Evolutionary conservation across 2,888 invertebrate genomes (phyloP), one percentile per base, ranked within the genome.

Genomic region (Agrotis clavis): DNA sequence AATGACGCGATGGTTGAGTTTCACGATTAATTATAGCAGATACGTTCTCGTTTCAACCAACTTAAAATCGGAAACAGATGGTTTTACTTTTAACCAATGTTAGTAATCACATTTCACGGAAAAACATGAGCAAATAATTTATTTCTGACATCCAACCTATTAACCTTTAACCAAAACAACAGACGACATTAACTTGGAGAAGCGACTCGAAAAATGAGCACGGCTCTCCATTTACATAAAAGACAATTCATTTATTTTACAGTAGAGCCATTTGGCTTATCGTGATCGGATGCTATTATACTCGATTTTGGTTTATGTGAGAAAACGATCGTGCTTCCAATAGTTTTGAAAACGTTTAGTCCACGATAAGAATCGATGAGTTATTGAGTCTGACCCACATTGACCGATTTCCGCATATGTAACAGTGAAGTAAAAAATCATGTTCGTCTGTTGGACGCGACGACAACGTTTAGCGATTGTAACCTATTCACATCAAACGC

Each of bases 401-500:
- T 81, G 76, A 64, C 70, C 72, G 78, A 82, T 92, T 93, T 93
- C 91, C 90, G 91, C 84, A 84, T 89, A 89, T 89, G 90, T 88
- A 90, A 90, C 86, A 88, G 80, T 84, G 84, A 48, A 77, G 81
- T 71, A 73, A 90, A 89, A 90, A 90, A 87, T 74, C 87, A 66
- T 78, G 80, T 78, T 77, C 62, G 88, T 88, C 84, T 85, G 87
- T 87, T 85, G 57, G 57, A 57, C 86, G 61, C 45, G 84, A 87
- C 88, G 92, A 92, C 92, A 91, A 89, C 88, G 87, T 89, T 91
- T 92, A 89, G 90, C 89, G 91, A 90, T 89, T 88, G 90, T 90
- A 92, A 93, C 93, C 92, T 92, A 93, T 93, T 91, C 91, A 91
- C 90, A 90, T 91, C 87, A 89, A 89, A 90, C 85, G 90, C 92